A percentile compares a stretch with the other conserved stretches of the same genome.
phyloP scores from a whole-genome alignment of 1,140 invertebrate genomes.

The Notospermus geniculatus region DNA sequence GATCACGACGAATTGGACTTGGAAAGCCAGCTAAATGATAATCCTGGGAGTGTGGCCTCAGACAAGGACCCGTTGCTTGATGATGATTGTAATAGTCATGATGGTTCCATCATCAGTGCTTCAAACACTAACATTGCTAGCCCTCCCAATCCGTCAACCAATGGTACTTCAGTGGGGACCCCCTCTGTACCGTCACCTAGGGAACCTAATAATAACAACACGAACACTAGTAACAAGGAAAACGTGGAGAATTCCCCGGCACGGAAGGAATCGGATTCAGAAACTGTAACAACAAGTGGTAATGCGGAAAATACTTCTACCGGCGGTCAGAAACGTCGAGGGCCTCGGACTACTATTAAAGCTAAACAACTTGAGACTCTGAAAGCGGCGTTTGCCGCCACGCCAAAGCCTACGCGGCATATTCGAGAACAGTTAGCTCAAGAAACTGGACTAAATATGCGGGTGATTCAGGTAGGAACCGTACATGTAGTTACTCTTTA shows the following conservation, averaged over 20 bases:
- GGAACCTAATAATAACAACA: slow-evolving; percentile 14
- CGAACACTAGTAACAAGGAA: slow-evolving; percentile 18
- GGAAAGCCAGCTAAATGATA: not conserved
- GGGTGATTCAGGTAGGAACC: slow-evolving; percentile 92
- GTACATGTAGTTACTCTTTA: no score
- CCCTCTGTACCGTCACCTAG: slow-evolving; percentile 16
- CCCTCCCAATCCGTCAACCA: slow-evolving; percentile 7
- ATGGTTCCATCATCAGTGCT: not conserved
- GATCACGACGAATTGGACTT: slow-evolving; percentile 4
- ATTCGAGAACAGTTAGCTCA: slow-evolving; percentile 98
- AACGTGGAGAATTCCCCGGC: slow-evolving; percentile 20
- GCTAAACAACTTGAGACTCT: slow-evolving; percentile 74
- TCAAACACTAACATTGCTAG: not conserved
- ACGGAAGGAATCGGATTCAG: slow-evolving; percentile 63
- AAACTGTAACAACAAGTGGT: slow-evolving; percentile 6
- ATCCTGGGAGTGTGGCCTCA: slow-evolving; percentile 3
- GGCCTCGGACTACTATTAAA: slow-evolving; percentile 97
- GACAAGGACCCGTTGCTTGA: slow-evolving; percentile 4
- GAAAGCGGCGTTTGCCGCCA: slow-evolving; percentile 90
- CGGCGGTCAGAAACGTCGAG: slow-evolving; percentile 80
- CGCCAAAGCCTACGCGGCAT: slow-evolving; percentile 97
- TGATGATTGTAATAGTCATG: slow-evolving; percentile 5
- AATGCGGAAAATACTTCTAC: slow-evolving; percentile 13
- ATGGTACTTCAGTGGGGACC: slow-evolving; percentile 26
- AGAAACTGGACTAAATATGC: slow-evolving; percentile 97